These are phyloP conservation scores for Phenganax marumi DNA, from an alignment of 92 coral and sea anemone genomes.

Conservation along the genomic window DNA sequence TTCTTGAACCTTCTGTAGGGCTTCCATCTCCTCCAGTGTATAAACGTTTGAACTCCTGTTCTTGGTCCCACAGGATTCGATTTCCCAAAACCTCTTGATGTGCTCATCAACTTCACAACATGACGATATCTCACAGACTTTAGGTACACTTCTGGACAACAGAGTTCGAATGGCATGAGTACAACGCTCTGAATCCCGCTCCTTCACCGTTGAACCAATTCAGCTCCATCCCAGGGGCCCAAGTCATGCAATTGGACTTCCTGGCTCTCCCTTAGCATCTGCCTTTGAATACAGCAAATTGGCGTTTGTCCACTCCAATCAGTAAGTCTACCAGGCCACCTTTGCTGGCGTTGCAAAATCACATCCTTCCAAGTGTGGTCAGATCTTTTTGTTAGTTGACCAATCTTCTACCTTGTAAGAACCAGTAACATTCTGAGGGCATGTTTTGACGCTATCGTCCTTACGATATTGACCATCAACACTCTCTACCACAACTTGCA, in stretches of 20 bases:
- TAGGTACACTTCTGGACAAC: background rate
- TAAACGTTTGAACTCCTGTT: background rate
- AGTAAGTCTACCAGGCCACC: no score
- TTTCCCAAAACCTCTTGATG: background rate
- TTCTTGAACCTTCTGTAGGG: conserved; percentile 5
- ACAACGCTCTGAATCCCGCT: no score
- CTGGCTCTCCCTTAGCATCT: background rate
- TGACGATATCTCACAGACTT: background rate
- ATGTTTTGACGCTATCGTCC: no score
- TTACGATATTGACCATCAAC: no score
- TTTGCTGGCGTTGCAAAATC: no score
- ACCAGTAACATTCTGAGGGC: no score
- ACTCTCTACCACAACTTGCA: no score
- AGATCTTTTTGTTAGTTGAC: no score
- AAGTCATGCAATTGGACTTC: conserved; percentile 1
- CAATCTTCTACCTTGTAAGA: no score
- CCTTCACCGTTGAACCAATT: background rate
- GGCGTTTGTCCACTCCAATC: background rate
- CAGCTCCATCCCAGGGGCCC: background rate
- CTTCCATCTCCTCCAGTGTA: background rate
- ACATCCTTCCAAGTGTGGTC: no score
- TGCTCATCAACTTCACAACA: background rate
- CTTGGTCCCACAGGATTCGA: background rate
- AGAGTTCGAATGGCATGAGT: background rate
- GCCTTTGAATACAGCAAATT: conserved; percentile 1